Evolutionary conservation across 2,888 invertebrate genomes (phyloP).

Genomic region (Napeogenes inachia): DNA sequence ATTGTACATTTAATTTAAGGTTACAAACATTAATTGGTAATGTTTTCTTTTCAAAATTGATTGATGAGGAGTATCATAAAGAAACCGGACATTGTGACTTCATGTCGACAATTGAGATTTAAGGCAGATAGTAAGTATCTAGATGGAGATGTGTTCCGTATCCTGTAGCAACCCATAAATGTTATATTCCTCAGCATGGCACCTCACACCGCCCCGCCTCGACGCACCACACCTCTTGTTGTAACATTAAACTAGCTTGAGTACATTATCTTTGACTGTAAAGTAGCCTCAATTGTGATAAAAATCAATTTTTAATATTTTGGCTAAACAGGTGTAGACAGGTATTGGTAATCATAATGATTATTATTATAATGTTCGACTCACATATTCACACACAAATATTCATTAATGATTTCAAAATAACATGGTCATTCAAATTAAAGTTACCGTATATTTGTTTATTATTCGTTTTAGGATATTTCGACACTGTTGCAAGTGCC

Average conservation of each 20-base stretch:
- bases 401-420: too few relatives aligned
- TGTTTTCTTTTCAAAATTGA: conserved; percentile 37
- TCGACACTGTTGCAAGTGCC: too few relatives aligned
- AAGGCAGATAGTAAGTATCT: conserved; percentile 51
- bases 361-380: too few relatives aligned
- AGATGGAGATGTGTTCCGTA: conserved; percentile 53
- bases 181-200: conserved; percentile 46
- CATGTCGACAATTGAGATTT: conserved; percentile 26
- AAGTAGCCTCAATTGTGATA: too few relatives aligned
- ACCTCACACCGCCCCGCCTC: conserved; percentile 36
- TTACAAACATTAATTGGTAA: conserved; percentile 37
- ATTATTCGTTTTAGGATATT: too few relatives aligned
- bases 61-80: conserved; percentile 57
- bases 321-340: background rate
- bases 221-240: conserved; percentile 28
- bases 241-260: conserved; percentile 18
- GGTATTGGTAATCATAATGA: background rate
- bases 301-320: too few relatives aligned
- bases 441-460: too few relatives aligned
- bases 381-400: too few relatives aligned
- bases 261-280: conserved; percentile 2
- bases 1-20: conserved; percentile 26
- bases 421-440: too few relatives aligned
- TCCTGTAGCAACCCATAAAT: conserved; percentile 53
- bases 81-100: conserved; percentile 25